Evolutionary conservation across 2,888 invertebrate species (phyloP), one percentile per base, ranked within the genome.

Genomic region (Stomorhina lunata): DNA sequence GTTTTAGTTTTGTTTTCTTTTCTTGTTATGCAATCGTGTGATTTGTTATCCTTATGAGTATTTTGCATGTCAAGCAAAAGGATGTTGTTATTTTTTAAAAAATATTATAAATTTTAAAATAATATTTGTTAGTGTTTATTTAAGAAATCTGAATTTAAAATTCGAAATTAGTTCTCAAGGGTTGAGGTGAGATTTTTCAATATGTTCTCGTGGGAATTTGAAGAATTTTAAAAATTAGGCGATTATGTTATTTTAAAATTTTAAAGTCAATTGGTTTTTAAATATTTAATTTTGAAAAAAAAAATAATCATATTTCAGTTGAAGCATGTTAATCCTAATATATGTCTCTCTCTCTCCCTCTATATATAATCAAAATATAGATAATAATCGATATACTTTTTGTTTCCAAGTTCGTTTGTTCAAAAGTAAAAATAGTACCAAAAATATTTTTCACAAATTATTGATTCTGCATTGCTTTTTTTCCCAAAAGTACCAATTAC

Each of bases 31-130:
- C 25, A 69, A 78, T 12, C 57, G 20, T 63, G 61, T 68, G 75
- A 81, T 79, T 81, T 83, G 45, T 81, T 83, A 45, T 76, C 78
- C 72, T 80, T 66, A 65, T 59, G 9, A 61, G 27, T 55, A 78
- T 68, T 82, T 75, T 55, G 45, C 45, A 65, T 78, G 20, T 29
- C 22, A 69, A 69, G 27, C 17, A n/a, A n/a, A n/a, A 59, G 9
- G 12, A 59, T 53, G 57, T 27, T 27, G 61, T 40, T 61, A 63
- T 71, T 66, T 71, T 5, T n/a, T n/a, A n/a, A n/a, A n/a, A 27
- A 27, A 20, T 45, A 34, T 63, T 73, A 45, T 20, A 55, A 59
- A 66, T 40, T 66, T 59, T 50, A 66, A 45, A 66, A 43, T 45
- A 76, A 73, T 45, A 75, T n/a, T n/a, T n/a, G 9, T 4, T 20